Conservation (phyloP, 2,113 vertebrate species). For the Hiodon tergisus region DNA sequence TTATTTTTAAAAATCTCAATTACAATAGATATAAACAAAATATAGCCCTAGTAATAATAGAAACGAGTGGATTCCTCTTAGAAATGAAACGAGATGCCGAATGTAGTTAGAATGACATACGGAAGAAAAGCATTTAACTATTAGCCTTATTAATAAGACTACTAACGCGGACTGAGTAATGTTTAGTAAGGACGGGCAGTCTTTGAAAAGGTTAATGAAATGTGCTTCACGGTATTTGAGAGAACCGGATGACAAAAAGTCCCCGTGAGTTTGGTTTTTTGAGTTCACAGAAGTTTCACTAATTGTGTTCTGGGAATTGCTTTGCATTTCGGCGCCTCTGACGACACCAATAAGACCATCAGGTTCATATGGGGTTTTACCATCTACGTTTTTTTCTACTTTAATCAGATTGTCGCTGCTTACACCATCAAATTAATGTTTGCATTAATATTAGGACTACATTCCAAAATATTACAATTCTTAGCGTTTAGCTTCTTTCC, state of each 20-base stretch:
- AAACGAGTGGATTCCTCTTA: too few species aligned
- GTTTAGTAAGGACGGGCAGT: too few species aligned
- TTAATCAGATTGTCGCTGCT: too few species aligned
- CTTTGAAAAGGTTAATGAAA: conserved; percentile 31
- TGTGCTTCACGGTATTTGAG: conserved; percentile 32
- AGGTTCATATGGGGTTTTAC: not conserved
- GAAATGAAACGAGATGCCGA: too few species aligned
- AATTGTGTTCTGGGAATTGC: conserved; percentile 68
- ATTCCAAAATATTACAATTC: not conserved
- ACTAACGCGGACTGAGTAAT: too few species aligned
- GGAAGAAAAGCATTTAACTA: too few species aligned
- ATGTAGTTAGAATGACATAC: too few species aligned
- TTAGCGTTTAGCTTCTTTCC: too few species aligned
- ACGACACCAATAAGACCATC: conserved; percentile 51
- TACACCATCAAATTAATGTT: not conserved
- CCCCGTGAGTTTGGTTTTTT: conserved; percentile 56
- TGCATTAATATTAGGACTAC: not conserved
- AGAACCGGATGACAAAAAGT: conserved; percentile 38
- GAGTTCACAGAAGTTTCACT: conserved; percentile 62
- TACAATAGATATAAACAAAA: too few species aligned
- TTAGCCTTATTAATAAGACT: too few species aligned
- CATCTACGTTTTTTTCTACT: not conserved
- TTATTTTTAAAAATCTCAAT: too few species aligned
- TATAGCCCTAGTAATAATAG: too few species aligned
- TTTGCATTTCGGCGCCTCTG: conserved; percentile 53